phyloP scores from a whole-genome alignment of 2,888 invertebrate genomes.

The Apodemia mormo region DNA sequence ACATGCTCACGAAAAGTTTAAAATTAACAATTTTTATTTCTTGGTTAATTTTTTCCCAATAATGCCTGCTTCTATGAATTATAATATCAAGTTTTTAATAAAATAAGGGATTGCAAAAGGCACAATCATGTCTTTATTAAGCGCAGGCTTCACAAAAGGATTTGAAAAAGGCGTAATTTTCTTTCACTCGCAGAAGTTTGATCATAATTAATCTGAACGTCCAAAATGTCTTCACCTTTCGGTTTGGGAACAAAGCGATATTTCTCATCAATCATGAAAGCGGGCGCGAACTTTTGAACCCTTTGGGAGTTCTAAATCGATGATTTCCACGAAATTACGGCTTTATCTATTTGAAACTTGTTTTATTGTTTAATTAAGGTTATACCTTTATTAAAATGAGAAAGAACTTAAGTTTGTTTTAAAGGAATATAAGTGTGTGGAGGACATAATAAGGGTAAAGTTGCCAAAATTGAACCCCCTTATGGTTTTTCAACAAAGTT shows the following conservation, averaged over 20 bases:
- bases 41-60: neutral
- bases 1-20: neutral
- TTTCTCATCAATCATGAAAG: slow-evolving; percentile 36
- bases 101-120: neutral
- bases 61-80: neutral
- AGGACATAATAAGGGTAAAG: too few species aligned
- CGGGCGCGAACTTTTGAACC: slow-evolving; percentile 26
- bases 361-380: slow-evolving; percentile 33
- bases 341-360: slow-evolving; percentile 38
- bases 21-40: neutral
- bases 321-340: slow-evolving; percentile 40
- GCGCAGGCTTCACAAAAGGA: neutral
- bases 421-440: neutral
- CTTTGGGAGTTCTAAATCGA: slow-evolving; percentile 34
- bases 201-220: slow-evolving; percentile 38
- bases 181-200: slow-evolving; percentile 23
- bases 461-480: too few species aligned
- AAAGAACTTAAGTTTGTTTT: neutral
- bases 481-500: too few species aligned
- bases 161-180: slow-evolving; percentile 16
- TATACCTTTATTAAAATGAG: neutral
- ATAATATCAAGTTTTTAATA: neutral
- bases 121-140: slow-evolving; percentile 7
- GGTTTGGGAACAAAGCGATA: slow-evolving; percentile 34
- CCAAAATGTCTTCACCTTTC: slow-evolving; percentile 39